Base-by-base conservation (phyloP, 30 jellyfish, hydroid and myxozoan genomes). In the Aurelia coerulea region DNA sequence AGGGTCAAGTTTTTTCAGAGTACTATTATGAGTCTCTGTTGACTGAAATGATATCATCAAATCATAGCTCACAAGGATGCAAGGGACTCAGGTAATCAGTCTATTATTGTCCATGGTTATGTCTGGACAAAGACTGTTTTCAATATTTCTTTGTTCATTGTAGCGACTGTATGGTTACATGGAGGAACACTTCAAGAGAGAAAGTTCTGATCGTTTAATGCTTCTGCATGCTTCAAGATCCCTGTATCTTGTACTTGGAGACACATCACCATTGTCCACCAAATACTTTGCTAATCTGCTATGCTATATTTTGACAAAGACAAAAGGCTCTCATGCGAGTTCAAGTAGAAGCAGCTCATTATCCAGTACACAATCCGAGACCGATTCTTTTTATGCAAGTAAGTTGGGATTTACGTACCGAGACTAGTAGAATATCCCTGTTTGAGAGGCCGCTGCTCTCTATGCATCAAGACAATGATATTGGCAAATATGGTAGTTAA, bases 121-220 rank as follows among this genome's bases (percentile, higher is more conserved):
- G 53, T 42, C 53, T 3, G 53, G 13, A 42, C 16, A 6, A 46
- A 46, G 56, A 46, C 56, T 46, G 15, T 46, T 46, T 46, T 7
- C 8, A 46, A 7, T 9, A 39, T 4, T 14, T 5, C 56, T 46
- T 46, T 46, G 11, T 46, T 46, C 56, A 9, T 46, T 46, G 8
- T 34, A 91, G 98, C 73, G 46, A 19, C 77, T 93, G 60, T 93
- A 87, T 79, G 31, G 2, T 33, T 93, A 75, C 82, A 85, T 93
- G 98, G 96, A 93, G 63, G 93, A 80, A 60, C 97, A 93, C 52
- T 93, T 87, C 79, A 73, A 32, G 19, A 49, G 81, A 13, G 96
- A 87, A 39, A 74, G 87, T 58, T 91, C 85, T 29, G 99, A 95
- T 67, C 91, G 97, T 10, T 70, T 86, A 59, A 54, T 78, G 90